Conservation (phyloP, 2,797 vertebrate species). For the Chiropotes sagulatus region DNA sequence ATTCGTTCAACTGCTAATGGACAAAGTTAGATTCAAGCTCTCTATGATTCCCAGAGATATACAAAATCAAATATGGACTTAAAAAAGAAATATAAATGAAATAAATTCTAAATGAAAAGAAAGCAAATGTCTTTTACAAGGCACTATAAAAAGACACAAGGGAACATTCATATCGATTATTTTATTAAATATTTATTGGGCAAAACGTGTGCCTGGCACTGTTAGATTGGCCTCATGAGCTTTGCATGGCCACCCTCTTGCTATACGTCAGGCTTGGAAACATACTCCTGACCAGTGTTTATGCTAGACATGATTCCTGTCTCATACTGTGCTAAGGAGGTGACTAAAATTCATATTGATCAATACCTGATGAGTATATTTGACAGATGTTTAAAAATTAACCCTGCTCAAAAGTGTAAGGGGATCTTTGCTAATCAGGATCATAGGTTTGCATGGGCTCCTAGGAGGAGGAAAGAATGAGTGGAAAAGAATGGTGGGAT, state of each 20-base stretch:
- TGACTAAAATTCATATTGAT: neutral
- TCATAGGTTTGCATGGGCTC: neutral
- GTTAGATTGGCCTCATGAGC: neutral
- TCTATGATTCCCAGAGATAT: neutral
- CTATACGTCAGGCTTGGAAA: neutral
- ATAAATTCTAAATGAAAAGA: neutral
- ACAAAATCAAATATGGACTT: neutral
- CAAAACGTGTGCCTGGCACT: neutral
- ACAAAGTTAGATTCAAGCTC: too few relatives aligned
- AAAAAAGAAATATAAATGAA: neutral
- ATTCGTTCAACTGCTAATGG: neutral
- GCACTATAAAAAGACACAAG: neutral
- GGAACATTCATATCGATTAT: neutral
- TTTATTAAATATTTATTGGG: neutral
- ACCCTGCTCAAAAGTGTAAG: neutral
- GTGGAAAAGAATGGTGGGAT: neutral
- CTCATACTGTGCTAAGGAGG: neutral
- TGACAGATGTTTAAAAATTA: neutral
- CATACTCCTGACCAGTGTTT: neutral
- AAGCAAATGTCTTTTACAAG: neutral
- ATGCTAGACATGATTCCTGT: neutral
- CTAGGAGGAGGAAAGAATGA: neutral
- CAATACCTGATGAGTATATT: neutral
- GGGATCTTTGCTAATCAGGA: neutral
- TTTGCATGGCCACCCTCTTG: neutral